A percentile compares a stretch with the other conserved stretches of the same genome.
Conservation (phyloP, 2,797 vertebrate species). For the Melanotaenia parkinsoni region DNA sequence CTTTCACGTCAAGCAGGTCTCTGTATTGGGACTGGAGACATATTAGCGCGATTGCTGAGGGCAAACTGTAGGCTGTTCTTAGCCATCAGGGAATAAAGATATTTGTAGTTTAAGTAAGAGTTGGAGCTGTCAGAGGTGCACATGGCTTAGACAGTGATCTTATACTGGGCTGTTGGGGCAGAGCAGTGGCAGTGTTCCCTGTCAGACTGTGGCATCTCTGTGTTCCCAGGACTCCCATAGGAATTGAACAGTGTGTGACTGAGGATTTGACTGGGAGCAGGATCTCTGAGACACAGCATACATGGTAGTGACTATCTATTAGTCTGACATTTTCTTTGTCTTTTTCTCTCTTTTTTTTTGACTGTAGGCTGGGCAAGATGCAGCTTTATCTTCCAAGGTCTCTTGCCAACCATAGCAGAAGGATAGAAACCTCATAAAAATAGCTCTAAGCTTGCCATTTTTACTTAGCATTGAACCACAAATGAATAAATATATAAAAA, state of each 20-base stretch:
- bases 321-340: conserved; percentile 49
- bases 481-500: conserved; percentile 4
- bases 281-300: conserved; percentile 51
- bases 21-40: conserved; percentile 47
- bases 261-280: conserved; percentile 74
- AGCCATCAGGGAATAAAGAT: conserved; percentile 64
- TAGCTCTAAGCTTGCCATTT: conserved; percentile 59
- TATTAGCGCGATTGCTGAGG: conserved; percentile 69
- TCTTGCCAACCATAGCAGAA: conserved; percentile 63
- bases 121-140: conserved; percentile 62
- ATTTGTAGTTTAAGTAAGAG: conserved; percentile 62
- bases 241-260: conserved; percentile 68
- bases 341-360: conserved; percentile 40
- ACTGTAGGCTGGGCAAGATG: conserved; percentile 62
- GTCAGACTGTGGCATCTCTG: conserved; percentile 64
- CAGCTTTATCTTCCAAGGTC: conserved; percentile 69
- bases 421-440: conserved; percentile 70
- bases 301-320: conserved; percentile 68
- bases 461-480: conserved; percentile 58
- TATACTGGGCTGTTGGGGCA: conserved; percentile 59
- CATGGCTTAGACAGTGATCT: conserved; percentile 63
- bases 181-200: conserved; percentile 59
- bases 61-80: conserved; percentile 56
- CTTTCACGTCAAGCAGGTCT: conserved; percentile 54
- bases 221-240: conserved; percentile 54